Evolutionary conservation across 2,888 invertebrate genomes (phyloP), one percentile per base, ranked within the genome.

Genomic region (Drosophila meridionalis): DNA sequence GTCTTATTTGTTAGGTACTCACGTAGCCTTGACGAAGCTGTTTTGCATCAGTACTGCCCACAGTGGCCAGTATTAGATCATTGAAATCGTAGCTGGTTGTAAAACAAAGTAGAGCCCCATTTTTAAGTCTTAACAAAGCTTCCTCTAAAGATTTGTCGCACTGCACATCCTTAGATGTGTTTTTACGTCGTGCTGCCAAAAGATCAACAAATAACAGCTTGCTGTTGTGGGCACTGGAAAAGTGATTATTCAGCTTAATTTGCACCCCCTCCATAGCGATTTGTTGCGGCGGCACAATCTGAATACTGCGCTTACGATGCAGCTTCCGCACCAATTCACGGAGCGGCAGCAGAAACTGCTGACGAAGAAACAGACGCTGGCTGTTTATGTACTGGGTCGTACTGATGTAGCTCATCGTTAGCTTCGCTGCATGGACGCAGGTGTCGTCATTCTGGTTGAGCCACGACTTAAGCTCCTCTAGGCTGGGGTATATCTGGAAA

Each of bases 321-420:
- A 91, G 48, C 30, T 65, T 63, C 14, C 61, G 40, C 11, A 90
- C 80, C 36, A 79, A 75, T 86, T 95, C 94, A 52, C 96, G 93
- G 30, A 98, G 90, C 1, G 97, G 96, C 26, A 94, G 94, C 45
- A 97, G 94, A 87, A 96, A 97, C 92, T 98, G 97, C 93, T 97
- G 97, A 52, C 97, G 93, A 60, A 97, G 90, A 50, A 97, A 93
- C 53, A 96, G 94, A 90, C 96, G 97, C 83, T 97, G 97, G 14
- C 96, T 94, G 83, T 96, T 96, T 32, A 98, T 93, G 91, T 98
- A 98, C 88, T 97, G 95, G 0, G 74, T 34, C 9, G 96, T 94
- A 86, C 94, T 94, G 1, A 93, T 89, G 90, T 96, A 97, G 0
- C 94, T 70, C 7, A 63, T 63, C 2, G 14, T 47, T 1, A 52